Conservation (phyloP, 2,113 vertebrate species). For the Xiphias gladius region DNA sequence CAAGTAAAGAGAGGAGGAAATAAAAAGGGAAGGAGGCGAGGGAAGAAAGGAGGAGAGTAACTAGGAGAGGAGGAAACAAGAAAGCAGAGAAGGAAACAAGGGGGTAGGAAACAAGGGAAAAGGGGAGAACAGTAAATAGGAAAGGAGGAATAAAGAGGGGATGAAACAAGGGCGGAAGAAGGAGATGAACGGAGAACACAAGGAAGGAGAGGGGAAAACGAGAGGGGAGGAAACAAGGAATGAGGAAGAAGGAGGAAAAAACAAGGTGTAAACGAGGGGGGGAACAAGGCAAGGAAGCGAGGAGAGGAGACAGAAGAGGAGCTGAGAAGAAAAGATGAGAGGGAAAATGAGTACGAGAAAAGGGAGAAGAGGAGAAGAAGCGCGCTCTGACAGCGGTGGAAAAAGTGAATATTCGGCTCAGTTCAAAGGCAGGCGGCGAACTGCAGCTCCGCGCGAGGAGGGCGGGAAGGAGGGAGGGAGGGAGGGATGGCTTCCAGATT, state of each 20-base stretch:
- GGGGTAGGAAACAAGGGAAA: neutral
- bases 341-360: neutral
- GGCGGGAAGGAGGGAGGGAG: neutral
- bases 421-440: slow-evolving; percentile 80
- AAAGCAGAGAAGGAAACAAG: neutral
- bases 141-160: neutral
- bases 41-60: neutral
- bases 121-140: neutral
- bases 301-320: neutral
- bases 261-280: neutral
- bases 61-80: neutral
- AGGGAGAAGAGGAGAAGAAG: neutral
- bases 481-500: slow-evolving; percentile 88
- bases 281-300: neutral
- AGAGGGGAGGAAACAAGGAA: neutral
- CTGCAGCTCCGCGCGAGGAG: slow-evolving; percentile 70
- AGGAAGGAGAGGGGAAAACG: neutral
- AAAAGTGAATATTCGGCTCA: slow-evolving; percentile 83
- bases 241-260: neutral
- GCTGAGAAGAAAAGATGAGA: neutral
- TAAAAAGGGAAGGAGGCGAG: neutral
- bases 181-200: neutral
- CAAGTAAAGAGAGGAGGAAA: neutral
- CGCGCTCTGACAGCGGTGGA: slow-evolving; percentile 63
- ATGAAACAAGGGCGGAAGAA: neutral